Evolutionary conservation across 2,797 vertebrate species (phyloP).

Genomic region (Malacoraja senta): DNA sequence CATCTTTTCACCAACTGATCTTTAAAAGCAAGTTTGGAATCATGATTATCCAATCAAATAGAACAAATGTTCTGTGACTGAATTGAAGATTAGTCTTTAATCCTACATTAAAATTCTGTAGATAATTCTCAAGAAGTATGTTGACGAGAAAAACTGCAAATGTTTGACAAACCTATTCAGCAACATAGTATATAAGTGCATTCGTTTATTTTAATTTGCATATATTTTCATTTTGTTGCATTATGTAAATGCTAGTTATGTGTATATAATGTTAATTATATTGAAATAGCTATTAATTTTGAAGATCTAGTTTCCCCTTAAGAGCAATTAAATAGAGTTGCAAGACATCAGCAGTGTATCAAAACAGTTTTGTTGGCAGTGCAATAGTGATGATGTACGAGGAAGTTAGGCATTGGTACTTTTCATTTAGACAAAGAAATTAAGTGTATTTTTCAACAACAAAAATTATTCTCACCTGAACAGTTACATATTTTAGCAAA

Average conservation of each 20-base stretch:
- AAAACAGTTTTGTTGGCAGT: neutral
- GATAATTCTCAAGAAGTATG: conserved; percentile 8
- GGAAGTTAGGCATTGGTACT: neutral
- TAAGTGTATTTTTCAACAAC: neutral
- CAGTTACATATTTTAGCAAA: neutral
- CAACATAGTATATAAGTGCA: neutral
- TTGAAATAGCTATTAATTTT: neutral
- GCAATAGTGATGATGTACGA: neutral
- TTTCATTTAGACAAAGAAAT: neutral
- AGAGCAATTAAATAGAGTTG: neutral
- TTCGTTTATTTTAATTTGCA: conserved; percentile 25
- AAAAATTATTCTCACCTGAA: neutral
- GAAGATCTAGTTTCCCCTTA: neutral
- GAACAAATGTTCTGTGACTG: neutral
- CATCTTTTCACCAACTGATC: neutral
- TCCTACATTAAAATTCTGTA: neutral
- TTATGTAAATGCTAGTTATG: neutral
- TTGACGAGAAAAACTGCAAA: conserved; percentile 6
- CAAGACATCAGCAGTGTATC: neutral
- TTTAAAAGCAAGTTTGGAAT: neutral
- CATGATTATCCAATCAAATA: neutral
- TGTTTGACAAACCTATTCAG: neutral
- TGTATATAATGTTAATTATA: neutral
- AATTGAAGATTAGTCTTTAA: neutral
- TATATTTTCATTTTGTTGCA: neutral